Conservation (phyloP, 1,140 invertebrate genomes). For the Dendrolimus punctatus region DNA sequence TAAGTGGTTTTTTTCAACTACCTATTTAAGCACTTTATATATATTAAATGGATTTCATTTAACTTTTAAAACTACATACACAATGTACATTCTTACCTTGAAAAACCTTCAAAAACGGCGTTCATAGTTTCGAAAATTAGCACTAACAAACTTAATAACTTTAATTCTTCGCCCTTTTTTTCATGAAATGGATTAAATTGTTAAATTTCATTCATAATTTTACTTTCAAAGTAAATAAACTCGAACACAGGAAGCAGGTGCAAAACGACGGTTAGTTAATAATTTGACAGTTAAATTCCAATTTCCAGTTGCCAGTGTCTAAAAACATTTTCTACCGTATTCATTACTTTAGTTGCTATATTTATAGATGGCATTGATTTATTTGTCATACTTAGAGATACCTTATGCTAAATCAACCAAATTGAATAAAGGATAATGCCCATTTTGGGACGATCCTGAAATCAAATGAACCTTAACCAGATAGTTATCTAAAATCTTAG, state of each 20-base stretch:
- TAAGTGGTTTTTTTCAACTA: no score
- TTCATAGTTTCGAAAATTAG: neutral
- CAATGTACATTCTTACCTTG: neutral
- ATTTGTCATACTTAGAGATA: no score
- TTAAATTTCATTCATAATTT: slow-evolving; percentile 35
- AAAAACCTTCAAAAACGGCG: neutral
- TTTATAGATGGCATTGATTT: no score
- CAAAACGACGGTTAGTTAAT: slow-evolving; percentile 22
- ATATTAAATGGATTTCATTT: no score
- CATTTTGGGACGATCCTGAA: no score
- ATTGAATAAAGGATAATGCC: no score
- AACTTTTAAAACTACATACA: no score
- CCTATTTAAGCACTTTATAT: no score
- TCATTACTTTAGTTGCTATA: neutral
- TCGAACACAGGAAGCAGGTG: slow-evolving; percentile 41
- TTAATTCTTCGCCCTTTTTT: slow-evolving; percentile 1
- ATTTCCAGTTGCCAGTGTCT: slow-evolving; percentile 12
- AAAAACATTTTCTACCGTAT: slow-evolving; percentile 6
- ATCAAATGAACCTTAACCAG: no score
- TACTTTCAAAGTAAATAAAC: slow-evolving; percentile 24
- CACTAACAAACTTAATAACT: neutral
- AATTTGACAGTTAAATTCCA: slow-evolving; percentile 19
- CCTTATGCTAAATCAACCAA: no score
- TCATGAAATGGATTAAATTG: slow-evolving; percentile 6
- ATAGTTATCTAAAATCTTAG: no score